Percentiles rank a stretch among this genome's conserved stretches.
Conservation (phyloP, 2,888 invertebrate species). For the Mantis religiosa region DNA sequence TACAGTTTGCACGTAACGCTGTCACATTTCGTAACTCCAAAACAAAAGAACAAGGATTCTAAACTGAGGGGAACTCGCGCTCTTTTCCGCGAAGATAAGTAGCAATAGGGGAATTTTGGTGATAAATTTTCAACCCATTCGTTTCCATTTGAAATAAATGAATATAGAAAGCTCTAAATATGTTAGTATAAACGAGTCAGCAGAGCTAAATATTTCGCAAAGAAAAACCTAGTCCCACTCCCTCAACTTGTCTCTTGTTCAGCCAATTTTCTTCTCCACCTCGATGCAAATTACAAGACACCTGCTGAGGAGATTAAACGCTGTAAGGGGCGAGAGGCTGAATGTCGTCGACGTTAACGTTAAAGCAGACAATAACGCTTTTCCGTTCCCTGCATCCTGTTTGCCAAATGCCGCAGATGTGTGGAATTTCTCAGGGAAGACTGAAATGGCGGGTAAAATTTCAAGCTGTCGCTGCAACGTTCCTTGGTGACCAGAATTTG, state of each 20-base stretch:
- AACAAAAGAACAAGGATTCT: not conserved
- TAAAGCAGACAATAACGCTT: not conserved
- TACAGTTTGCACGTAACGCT: no score
- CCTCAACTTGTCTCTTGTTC: not conserved
- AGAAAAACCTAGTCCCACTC: not conserved
- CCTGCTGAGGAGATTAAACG: not conserved
- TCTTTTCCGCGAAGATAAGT: not conserved
- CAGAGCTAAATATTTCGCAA: not conserved
- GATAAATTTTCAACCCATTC: not conserved
- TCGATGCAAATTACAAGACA: not conserved
- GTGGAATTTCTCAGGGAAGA: conserved; percentile 15
- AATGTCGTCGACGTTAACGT: not conserved
- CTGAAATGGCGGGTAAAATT: not conserved
- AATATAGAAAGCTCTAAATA: not conserved
- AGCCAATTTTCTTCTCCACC: not conserved
- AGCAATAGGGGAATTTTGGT: not conserved
- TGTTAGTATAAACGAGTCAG: not conserved
- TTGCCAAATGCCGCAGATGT: conserved; percentile 20
- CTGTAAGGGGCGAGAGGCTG: not conserved
- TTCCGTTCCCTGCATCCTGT: not conserved
- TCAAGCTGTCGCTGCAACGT: not conserved
- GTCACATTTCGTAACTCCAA: no score
- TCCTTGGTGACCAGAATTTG: not conserved
- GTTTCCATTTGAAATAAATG: not conserved
- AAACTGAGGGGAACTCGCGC: not conserved